A percentile compares a stretch with the other conserved stretches of the same genome.
Conservation (phyloP, 2,113 vertebrate species). For the Oryzias javanicus region DNA sequence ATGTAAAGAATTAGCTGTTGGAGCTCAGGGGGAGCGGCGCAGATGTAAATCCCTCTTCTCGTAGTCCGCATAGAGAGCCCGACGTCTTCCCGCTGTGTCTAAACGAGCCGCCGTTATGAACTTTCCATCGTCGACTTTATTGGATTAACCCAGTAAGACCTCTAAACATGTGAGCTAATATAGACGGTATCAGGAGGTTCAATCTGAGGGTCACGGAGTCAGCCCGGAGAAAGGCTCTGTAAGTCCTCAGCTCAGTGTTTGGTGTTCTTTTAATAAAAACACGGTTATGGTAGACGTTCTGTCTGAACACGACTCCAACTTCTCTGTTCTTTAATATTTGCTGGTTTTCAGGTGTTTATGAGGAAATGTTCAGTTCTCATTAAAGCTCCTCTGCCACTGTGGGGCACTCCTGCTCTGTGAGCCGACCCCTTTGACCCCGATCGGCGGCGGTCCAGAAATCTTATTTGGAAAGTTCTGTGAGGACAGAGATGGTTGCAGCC, state of each 20-base stretch:
- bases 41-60: slow-evolving; percentile 15
- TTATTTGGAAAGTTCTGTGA: no score
- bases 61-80: slow-evolving; percentile 2
- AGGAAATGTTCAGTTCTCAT: no score
- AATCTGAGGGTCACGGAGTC: background rate
- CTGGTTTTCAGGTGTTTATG: no score
- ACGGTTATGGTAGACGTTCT: no score
- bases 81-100: background rate
- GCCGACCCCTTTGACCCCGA: no score
- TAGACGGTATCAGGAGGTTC: background rate
- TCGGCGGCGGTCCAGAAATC: no score
- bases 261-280: background rate
- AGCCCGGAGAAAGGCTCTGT: background rate
- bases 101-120: background rate
- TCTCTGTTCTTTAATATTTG: no score
- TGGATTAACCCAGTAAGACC: background rate
- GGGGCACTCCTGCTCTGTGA: no score
- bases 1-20: background rate
- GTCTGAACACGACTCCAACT: no score
- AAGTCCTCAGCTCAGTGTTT: background rate
- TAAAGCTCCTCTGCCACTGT: no score
- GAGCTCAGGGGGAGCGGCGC: background rate
- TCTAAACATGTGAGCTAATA: background rate
- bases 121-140: background rate
- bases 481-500: no score